Percentiles rank a stretch among this genome's conserved stretches.
phyloP scores from a whole-genome alignment of 2,113 vertebrate species.

The Columba janthina region DNA sequence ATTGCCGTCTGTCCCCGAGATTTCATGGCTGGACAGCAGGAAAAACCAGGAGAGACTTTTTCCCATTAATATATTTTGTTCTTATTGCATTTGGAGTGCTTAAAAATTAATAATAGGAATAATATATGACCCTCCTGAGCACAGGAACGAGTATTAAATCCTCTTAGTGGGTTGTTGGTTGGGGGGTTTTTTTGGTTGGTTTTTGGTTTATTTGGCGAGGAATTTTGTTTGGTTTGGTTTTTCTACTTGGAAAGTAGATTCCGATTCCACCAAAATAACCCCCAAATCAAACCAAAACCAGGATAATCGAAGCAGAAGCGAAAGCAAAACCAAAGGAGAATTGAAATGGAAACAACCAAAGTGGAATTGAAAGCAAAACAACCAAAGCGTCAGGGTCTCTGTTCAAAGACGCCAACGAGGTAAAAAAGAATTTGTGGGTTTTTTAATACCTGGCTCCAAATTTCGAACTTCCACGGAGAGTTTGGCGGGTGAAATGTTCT shows the following conservation, averaged over 20 bases:
- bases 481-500: constrained; percentile 93
- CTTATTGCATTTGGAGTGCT: neutral
- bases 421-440: neutral
- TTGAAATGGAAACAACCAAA: neutral
- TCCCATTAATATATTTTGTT: neutral
- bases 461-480: constrained; percentile 94
- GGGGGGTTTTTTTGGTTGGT: no score
- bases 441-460: constrained; percentile 87
- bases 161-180: no score
- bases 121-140: neutral
- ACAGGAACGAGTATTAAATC: no score
- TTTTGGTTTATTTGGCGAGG: no score
- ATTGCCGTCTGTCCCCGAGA: neutral
- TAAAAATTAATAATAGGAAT: neutral
- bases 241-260: constrained; percentile 20
- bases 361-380: neutral
- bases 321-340: no score
- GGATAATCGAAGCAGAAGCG: neutral
- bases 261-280: neutral
- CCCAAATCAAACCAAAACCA: neutral
- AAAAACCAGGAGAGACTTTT: neutral
- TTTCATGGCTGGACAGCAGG: neutral
- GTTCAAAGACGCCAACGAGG: no score
- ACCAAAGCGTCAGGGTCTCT: neutral
- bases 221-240: neutral